Evolutionary conservation across 2,888 invertebrate species (phyloP).

Genomic region (Nemurella pictetii): DNA sequence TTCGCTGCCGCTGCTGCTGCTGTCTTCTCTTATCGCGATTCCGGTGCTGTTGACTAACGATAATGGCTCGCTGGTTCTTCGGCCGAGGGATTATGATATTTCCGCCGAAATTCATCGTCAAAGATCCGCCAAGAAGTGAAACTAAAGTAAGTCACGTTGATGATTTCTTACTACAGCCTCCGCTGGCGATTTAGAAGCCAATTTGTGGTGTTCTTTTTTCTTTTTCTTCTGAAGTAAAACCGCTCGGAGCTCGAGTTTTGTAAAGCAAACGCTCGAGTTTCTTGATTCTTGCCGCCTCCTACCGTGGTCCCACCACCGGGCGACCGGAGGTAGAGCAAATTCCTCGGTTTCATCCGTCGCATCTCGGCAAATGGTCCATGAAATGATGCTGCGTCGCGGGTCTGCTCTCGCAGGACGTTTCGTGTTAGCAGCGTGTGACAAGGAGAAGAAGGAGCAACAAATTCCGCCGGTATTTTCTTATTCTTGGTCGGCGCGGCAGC

Average conservation of each 20-base stretch:
- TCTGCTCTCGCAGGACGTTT: not conserved
- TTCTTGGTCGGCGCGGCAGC: not conserved
- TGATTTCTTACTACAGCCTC: too few relatives aligned
- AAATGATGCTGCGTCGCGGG: not conserved
- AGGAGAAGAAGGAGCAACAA: not conserved
- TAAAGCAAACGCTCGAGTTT: not conserved
- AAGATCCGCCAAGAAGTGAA: slow-evolving; percentile 44
- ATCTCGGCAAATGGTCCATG: not conserved
- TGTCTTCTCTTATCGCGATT: not conserved
- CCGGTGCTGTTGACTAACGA: not conserved
- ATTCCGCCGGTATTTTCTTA: not conserved
- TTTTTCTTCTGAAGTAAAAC: not conserved
- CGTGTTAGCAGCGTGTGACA: not conserved
- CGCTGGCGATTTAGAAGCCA: too few relatives aligned
- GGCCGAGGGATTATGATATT: slow-evolving; percentile 11
- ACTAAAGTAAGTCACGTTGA: not conserved
- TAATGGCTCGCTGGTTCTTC: slow-evolving; percentile 22
- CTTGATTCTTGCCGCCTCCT: too few relatives aligned
- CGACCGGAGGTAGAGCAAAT: not conserved
- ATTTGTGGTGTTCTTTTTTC: not conserved
- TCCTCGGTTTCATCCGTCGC: not conserved
- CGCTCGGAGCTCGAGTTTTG: not conserved
- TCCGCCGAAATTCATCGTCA: slow-evolving; percentile 2
- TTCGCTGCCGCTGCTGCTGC: not conserved
- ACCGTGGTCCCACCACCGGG: too few relatives aligned